phyloP scores from a whole-genome alignment of 2,797 vertebrate species.

The Atherinosoma microstoma region DNA sequence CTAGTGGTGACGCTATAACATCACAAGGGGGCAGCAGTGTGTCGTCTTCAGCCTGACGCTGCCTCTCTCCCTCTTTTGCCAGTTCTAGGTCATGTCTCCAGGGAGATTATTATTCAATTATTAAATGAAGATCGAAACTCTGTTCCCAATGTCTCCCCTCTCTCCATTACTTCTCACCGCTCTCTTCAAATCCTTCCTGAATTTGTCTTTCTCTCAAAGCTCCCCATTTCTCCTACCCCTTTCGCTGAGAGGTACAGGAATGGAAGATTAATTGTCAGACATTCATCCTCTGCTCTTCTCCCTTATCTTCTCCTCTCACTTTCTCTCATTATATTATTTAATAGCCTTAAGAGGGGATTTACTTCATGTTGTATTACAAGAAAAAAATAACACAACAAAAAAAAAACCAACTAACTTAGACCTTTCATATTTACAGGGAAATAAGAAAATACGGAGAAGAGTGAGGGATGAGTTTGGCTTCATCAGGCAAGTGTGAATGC shows the following conservation, averaged over 20 bases:
- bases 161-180: slow-evolving; percentile 49
- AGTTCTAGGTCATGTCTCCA: slow-evolving; percentile 86
- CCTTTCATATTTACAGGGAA: slow-evolving; percentile 62
- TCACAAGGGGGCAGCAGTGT: slow-evolving; percentile 83
- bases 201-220: slow-evolving; percentile 45
- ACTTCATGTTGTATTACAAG: slow-evolving; percentile 50
- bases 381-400: slow-evolving; percentile 27
- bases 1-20: slow-evolving; percentile 47
- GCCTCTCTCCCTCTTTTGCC: slow-evolving; percentile 51
- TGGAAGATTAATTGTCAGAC: slow-evolving; percentile 61
- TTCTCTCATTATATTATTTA: slow-evolving; percentile 67
- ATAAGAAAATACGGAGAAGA: slow-evolving; percentile 15
- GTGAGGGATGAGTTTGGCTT: slow-evolving; percentile 44
- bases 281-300: slow-evolving; percentile 44
- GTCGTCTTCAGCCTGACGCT: slow-evolving; percentile 34
- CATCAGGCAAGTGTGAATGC: slow-evolving; percentile 62
- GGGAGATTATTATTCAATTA: slow-evolving; percentile 90
- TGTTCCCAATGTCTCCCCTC: slow-evolving; percentile 67
- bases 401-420: not conserved
- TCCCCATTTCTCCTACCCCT: slow-evolving; percentile 39
- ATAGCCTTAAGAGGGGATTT: slow-evolving; percentile 63
- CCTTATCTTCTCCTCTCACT: slow-evolving; percentile 22
- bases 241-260: slow-evolving; percentile 44
- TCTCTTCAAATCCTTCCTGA: slow-evolving; percentile 52
- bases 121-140: slow-evolving; percentile 87